These are phyloP conservation scores for Caenorhabditis zanzibari DNA, from an alignment of 2,888 invertebrate species.

Conservation along the genomic window DNA sequence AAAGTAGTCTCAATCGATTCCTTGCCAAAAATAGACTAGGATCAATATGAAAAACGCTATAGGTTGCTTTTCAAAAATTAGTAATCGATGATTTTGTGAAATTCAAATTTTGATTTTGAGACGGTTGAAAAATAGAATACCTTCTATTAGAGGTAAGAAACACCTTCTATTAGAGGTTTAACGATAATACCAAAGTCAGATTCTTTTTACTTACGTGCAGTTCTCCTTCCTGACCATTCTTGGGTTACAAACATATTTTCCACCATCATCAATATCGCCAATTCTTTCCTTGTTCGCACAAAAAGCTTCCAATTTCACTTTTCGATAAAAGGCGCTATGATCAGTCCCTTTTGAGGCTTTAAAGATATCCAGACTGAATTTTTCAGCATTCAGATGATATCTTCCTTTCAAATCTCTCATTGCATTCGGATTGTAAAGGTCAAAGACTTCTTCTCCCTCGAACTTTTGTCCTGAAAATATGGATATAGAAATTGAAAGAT, in stretches of 20 bases:
- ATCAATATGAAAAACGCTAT: too few species aligned
- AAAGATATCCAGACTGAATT: background rate
- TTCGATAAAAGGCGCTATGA: constrained; percentile 5
- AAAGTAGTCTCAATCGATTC: too few species aligned
- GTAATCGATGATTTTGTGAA: background rate
- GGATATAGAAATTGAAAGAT: background rate
- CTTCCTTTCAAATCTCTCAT: constrained; percentile 7
- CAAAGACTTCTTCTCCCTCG: background rate
- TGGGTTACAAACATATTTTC: constrained; percentile 66
- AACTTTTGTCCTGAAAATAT: background rate
- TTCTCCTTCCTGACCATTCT: constrained; percentile 17
- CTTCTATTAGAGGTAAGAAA: too few species aligned
- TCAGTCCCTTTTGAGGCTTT: background rate
- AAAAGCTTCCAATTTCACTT: constrained; percentile 38
- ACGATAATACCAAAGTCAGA: too few species aligned
- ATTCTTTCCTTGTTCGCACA: constrained; percentile 48
- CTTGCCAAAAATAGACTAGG: too few species aligned
- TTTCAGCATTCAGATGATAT: background rate
- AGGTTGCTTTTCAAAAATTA: too few species aligned
- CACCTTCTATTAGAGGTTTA: too few species aligned
- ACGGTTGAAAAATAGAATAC: too few species aligned
- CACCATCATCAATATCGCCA: constrained; percentile 65
- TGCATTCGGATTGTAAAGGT: constrained; percentile 13
- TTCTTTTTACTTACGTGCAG: constrained; percentile 60
- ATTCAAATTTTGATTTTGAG: background rate